These are phyloP conservation scores for Crossocerus cetratus DNA, from an alignment of 2,888 invertebrate genomes.

Conservation along the genomic window DNA sequence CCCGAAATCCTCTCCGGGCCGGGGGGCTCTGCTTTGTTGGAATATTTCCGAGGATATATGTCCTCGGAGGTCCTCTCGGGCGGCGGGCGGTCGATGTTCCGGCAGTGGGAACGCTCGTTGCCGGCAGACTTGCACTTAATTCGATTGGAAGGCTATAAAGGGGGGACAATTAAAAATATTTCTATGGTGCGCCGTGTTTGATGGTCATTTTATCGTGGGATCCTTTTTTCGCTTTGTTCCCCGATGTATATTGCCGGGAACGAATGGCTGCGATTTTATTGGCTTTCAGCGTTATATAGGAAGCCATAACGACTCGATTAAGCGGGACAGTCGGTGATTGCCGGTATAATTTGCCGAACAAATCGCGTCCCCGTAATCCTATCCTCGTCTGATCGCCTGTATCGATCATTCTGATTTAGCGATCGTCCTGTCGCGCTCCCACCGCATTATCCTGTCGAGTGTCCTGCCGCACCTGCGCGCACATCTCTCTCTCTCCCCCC, in stretches of 20 bases:
- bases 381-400: constrained; percentile 48
- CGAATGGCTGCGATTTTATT: constrained; percentile 57
- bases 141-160: constrained; percentile 17
- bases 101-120: background rate
- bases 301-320: constrained; percentile 63
- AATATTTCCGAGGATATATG: background rate
- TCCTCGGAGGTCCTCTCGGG: background rate
- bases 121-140: constrained; percentile 22
- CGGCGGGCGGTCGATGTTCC: constrained; percentile 18
- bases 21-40: constrained; percentile 6
- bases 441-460: constrained; percentile 43
- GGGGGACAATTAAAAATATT: constrained; percentile 51
- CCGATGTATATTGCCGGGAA: constrained; percentile 39
- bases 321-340: constrained; percentile 61
- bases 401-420: constrained; percentile 61
- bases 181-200: constrained; percentile 41
- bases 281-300: constrained; percentile 60
- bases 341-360: constrained; percentile 63
- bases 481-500: constrained; percentile 8
- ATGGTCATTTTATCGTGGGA: constrained; percentile 40
- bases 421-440: constrained; percentile 38
- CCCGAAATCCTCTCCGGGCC: constrained; percentile 1
- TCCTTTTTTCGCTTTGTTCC: constrained; percentile 17
- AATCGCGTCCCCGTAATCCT: constrained; percentile 60
- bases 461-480: constrained; percentile 32